Evolutionary conservation across 2,797 vertebrate genomes (phyloP), one percentile per base, ranked within the genome.

Genomic region (Eupleurogrammus muticus): DNA sequence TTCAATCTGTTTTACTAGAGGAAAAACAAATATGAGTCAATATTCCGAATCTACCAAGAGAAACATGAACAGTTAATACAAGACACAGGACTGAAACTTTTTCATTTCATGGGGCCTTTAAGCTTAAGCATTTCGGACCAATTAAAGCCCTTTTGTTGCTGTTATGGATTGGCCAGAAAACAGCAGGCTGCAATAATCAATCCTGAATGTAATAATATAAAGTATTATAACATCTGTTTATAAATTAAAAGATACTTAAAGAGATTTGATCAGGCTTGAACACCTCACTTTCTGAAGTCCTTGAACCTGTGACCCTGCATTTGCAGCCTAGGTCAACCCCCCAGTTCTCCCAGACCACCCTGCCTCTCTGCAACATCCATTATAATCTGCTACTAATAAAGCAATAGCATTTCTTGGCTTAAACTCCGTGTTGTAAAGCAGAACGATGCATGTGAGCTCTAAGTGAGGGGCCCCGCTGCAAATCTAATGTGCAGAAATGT

Each of bases 401-500:
- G 34, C 24, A 16, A 51, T 75, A 66, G 24, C 35, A 61, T 12
- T n/a, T 60, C 24, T 50, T 23, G 65, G 63, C 53, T 17, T 5
- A 62, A 57, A 32, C 32, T 63, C 58, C 38, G 16, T 6, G 24
- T 5, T 57, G 47, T 58, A 1, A 14, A 57, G 23, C 32, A 5
- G 71, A 58, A 75, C 1, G 9, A n/a, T 8, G 52, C 52, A 58
- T 50, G 65, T 52, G 67, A 80, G 59, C 36, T 13, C 23, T 54
- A 44, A 49, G 54, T 5, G 9, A 20, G 52, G 8, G 76, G 68
- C 16, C 28, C 49, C 23, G 5, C 2, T n/a, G 28, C 24, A 73
- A 73, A 85, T 70, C 49, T 34, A 65, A 75, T 78, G 75, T 42
- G 50, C 19, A 40, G 40, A 16, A 51, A 67, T 55, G 23, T 59